These are phyloP conservation scores for Reticulitermes speratus DNA, from an alignment of 1,140 invertebrate species.

Conservation along the genomic window DNA sequence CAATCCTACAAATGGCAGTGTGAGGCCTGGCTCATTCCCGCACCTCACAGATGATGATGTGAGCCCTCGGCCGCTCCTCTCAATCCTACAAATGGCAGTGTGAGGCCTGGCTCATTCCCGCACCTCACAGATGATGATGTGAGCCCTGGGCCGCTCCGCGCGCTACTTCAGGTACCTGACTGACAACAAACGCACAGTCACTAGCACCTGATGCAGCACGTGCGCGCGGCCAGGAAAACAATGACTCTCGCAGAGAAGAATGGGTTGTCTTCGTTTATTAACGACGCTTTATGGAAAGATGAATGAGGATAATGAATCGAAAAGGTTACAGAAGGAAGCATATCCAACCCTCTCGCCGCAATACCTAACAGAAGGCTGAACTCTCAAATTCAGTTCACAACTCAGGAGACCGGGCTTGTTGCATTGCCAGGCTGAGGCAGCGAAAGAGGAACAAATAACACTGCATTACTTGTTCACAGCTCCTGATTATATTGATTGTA, in stretches of 20 bases:
- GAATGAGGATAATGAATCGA: no score
- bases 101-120: neutral
- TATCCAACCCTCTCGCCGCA: no score
- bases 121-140: neutral
- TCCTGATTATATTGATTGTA: no score
- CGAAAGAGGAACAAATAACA: no score
- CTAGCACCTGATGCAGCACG: slow-evolving; percentile 72
- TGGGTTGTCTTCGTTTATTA: no score
- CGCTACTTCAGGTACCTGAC: slow-evolving; percentile 99
- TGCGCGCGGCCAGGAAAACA: slow-evolving; percentile 50
- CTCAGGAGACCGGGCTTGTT: no score
- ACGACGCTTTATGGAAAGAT: neutral
- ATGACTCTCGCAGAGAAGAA: neutral
- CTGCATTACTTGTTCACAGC: no score
- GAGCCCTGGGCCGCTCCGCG: slow-evolving; percentile 64
- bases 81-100: neutral
- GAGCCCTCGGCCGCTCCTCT: neutral
- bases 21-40: neutral
- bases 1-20: neutral
- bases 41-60: neutral
- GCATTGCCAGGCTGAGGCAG: no score
- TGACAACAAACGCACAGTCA: slow-evolving; percentile 60
- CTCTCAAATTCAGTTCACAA: no score
- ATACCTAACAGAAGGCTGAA: no score
- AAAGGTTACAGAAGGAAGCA: no score